Base-by-base conservation (phyloP, 2,888 invertebrate genomes). In the Monoplex corrugatus region DNA sequence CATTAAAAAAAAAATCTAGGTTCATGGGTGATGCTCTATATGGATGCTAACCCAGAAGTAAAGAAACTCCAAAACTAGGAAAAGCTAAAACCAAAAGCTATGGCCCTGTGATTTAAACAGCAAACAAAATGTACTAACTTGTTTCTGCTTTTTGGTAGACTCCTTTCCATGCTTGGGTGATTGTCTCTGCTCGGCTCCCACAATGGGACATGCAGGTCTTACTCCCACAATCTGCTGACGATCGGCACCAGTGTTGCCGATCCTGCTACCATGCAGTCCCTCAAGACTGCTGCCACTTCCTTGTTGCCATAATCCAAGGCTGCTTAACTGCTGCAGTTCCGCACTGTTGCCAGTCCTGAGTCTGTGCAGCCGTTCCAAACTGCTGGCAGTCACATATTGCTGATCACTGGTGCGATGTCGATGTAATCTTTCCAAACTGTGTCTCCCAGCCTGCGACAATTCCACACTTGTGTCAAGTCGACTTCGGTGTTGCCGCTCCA, bases 261-360 rank as follows among this genome's bases (percentile, higher is more conserved):
- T 80, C 40, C 78, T 80, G 78, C 32, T 80, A 28, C 78, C 78
- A 80, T 80, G 78, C 40, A 80, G 43, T 8, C 78, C 40, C 43
- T 80, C 78, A 19, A 80, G 78, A 23, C 78, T 80, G 78, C 78
- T 40, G 23, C 78, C 78, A 80, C 78, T 80, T 40, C 78, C 40
- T 23, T 80, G 40, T 6, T 28, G 78, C 78, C 78, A 23, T 23
- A 28, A 32, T 43, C 32, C 43, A 43, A 40, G 23, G 40, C 78
- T 32, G n/a, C 75, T 3, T 38, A 10, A 8, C 38, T 43, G 78
- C 78, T 43, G 43, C 78, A 80, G 23, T 80, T 80, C 78, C 28
- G 40, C 40, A 40, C 35, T 43, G 40, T 23, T 80, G 28, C 78
- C 78, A 80, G 78, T 80, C 78, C 78, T 16, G 23, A 40, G 13